Evolutionary conservation across 2,113 vertebrate species (phyloP), one percentile per base, ranked within the genome.

Genomic region (Ondatra zibethicus): DNA sequence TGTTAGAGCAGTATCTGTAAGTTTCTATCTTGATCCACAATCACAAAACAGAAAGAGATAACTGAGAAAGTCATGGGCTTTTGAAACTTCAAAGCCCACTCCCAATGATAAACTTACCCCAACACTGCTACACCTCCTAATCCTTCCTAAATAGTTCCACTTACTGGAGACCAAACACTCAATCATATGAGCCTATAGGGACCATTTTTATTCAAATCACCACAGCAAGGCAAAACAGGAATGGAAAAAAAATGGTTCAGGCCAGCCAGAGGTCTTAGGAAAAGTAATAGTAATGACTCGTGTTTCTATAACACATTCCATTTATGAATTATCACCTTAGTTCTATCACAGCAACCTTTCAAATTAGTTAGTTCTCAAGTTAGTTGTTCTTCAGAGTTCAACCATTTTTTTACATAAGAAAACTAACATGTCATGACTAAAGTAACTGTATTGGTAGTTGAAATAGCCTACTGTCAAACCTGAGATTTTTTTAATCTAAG

Each of bases 401-500:
- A 33, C 55, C 39, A 29, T 65, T 65, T 63, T 58, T 91, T 78
- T n/a, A 66, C 7, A 52, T 66, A 66, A 66, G n/a, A 39, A 96
- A 92, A 94, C 68, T 65, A 72, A 95, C 33, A 85, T 93, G 68
- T 25, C 78, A 68, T 29, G 5, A 33, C n/a, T 85, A 50, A 92
- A 78, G 25, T 88, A 75, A 78, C 81, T 81, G 13, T 42, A 65
- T 10, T 84, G 29, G 14, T 84, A 63, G 7, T 87, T 27, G 66
- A 73, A 72, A 92, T 36, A 85, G 13, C 55, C 50, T 88, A 75
- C 52, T 25, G 42, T 84, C 36, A 42, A 63, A 93, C 25, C 47
- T 90, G 50, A 50, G 31, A 7, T 89, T 94, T 85, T 87, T 14
- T 92, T n/a, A n/a, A 82, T 82, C 52, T 75, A 87, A 93, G 75